Evolutionary conservation across 2,797 vertebrate species (phyloP).

Genomic region (Perodicticus potto): DNA sequence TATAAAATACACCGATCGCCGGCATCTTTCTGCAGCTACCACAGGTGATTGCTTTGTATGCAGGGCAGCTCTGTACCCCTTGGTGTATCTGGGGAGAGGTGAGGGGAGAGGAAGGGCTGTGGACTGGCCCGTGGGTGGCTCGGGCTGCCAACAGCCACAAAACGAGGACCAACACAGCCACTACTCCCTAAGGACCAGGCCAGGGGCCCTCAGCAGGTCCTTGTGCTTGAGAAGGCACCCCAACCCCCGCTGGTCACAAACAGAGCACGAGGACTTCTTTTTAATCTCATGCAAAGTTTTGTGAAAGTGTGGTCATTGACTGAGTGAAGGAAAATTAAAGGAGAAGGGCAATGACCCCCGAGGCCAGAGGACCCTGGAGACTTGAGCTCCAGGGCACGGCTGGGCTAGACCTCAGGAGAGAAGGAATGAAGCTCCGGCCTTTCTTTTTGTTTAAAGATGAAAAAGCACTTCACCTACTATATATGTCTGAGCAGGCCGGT

Average conservation of each 20-base stretch:
- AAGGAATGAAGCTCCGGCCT: not conserved
- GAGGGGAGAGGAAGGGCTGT: not conserved
- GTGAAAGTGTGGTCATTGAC: not conserved
- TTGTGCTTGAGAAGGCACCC: not conserved
- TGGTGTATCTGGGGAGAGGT: too few species aligned
- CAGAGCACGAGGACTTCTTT: not conserved
- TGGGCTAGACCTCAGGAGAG: rapidly evolving
- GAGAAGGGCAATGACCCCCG: not conserved
- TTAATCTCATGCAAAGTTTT: not conserved
- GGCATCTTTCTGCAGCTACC: not conserved
- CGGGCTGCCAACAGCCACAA: not conserved
- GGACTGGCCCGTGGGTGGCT: not conserved
- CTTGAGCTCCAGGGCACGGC: rapidly evolving
- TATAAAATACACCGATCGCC: not conserved
- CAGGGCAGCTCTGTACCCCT: not conserved
- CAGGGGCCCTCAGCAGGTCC: not conserved
- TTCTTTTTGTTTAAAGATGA: not conserved
- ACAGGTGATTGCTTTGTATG: not conserved
- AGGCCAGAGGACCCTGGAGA: not conserved
- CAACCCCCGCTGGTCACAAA: not conserved
- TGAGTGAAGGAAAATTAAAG: not conserved
- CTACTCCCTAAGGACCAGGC: not conserved
- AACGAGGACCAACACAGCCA: too few species aligned
- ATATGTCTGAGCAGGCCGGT: not conserved
- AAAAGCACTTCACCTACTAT: not conserved